Conservation (phyloP, 2,888 invertebrate genomes). For the Mesoligia furuncula region DNA sequence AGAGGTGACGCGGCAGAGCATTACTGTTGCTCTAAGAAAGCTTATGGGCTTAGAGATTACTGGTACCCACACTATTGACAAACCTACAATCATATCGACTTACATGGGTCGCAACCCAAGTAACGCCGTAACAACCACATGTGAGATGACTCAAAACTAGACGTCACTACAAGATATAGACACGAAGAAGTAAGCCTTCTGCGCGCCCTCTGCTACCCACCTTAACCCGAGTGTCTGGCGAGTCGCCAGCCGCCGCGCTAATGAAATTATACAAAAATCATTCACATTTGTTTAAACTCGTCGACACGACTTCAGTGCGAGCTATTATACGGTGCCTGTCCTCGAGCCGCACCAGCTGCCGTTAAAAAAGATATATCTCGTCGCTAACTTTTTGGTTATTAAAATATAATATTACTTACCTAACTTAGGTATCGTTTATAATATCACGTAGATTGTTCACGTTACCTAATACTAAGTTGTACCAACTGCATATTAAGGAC, state of each 20-base stretch:
- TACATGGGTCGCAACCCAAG: neutral
- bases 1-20: neutral
- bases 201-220: slow-evolving; percentile 6
- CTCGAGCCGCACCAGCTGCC: slow-evolving; percentile 21
- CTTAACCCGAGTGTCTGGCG: slow-evolving; percentile 52
- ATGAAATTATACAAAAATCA: slow-evolving; percentile 65
- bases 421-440: no score
- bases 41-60: neutral
- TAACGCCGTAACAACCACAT: neutral
- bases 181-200: slow-evolving; percentile 32
- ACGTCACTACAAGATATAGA: neutral
- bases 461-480: no score
- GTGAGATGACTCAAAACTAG: neutral
- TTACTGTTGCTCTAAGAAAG: neutral
- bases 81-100: neutral
- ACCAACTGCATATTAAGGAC: no score
- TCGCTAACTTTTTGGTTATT: slow-evolving; percentile 20
- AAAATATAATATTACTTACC: no score
- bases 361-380: slow-evolving; percentile 12
- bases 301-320: slow-evolving; percentile 8
- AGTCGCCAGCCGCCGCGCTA: slow-evolving; percentile 58
- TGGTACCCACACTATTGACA: neutral
- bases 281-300: slow-evolving; percentile 59
- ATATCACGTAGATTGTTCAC: no score
- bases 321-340: slow-evolving; percentile 22